Base-by-base conservation (phyloP, 2,113 vertebrate genomes). In the Lonchura striata region DNA sequence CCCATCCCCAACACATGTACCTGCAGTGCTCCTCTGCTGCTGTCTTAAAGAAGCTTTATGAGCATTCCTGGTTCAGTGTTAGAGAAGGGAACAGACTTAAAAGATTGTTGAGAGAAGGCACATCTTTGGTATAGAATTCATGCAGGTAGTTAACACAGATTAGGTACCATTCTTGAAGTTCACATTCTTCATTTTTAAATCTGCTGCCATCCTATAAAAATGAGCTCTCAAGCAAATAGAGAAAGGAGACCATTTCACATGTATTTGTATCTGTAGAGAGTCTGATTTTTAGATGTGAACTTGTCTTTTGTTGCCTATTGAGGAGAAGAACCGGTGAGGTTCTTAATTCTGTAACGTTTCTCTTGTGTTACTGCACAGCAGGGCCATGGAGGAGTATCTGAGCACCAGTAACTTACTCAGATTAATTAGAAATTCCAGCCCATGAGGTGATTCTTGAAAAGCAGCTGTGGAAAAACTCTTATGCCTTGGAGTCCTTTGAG, bases 1-100 rank as follows among this genome's bases (percentile, higher is more conserved):
- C 25, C 13, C 13, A 2, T 70, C 30, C 31, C 37, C 47, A 63
- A 1, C 21, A 11, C 2, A 0, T 0, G 30, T 6, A 25, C 20
- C n/a, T 59, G 44, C 49, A 44, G 1, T 30, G 24, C 31, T 72
- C 12, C 19, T 65, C 57, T 68, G 53, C 61, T 82, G 41, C 53
- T 80, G 30, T n/a, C 21, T 19, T 6, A 13, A 44, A 56, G 52
- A 30, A 25, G 7, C 14, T 54, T 2, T 27, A 1, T 39, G 30
- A 70, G 10, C 53, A 65, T 56, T 24, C 15, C 24, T 47, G 23
- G 2, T 15, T 49, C 74, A 28, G 28, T 46, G 50, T 4, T 46
- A 18, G 17, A 13, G 31, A 63, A 70, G 42, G 35, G 82, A 83
- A 46, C 7, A 69, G 19, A 14, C 8, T 39, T 37, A 10, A 52